Evolutionary conservation across 2,888 invertebrate genomes (phyloP).

Genomic region (Melanargia galathea): DNA sequence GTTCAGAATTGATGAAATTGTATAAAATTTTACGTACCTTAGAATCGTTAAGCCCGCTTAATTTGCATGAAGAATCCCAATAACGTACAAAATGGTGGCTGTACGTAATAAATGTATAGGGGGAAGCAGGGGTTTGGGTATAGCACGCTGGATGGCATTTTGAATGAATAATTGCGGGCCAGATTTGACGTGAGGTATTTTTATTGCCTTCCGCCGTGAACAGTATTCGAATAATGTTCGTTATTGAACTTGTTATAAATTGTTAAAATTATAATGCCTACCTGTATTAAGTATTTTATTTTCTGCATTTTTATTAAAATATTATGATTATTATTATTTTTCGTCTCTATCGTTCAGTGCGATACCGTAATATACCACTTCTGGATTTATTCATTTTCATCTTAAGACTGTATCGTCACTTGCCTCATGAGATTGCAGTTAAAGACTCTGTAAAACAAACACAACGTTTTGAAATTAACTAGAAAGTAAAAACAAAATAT

Average conservation of each 20-base stretch:
- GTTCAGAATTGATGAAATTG: conserved; percentile 17
- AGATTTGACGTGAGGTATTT: conserved; percentile 77
- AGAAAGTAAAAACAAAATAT: not conserved
- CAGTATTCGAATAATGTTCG: conserved; percentile 61
- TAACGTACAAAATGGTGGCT: conserved; percentile 37
- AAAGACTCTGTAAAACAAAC: no score
- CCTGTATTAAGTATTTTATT: not conserved
- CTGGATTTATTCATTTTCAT: no score
- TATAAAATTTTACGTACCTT: conserved; percentile 29
- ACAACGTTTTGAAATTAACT: no score
- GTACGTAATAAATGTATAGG: conserved; percentile 33
- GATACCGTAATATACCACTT: no score
- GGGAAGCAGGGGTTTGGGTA: conserved; percentile 37
- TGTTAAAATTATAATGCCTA: conserved; percentile 22
- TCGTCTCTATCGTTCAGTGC: no score
- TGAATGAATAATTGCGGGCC: conserved; percentile 72
- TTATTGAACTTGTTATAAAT: conserved; percentile 48
- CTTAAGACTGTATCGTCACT: no score
- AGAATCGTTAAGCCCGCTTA: conserved; percentile 40
- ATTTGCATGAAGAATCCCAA: conserved; percentile 45
- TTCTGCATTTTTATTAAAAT: not conserved
- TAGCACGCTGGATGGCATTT: conserved; percentile 64
- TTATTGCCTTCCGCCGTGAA: conserved; percentile 66
- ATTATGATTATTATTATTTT: no score
- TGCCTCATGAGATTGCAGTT: no score